Base-by-base conservation (phyloP, 2,888 invertebrate species). In the Laspeyria flexula region DNA sequence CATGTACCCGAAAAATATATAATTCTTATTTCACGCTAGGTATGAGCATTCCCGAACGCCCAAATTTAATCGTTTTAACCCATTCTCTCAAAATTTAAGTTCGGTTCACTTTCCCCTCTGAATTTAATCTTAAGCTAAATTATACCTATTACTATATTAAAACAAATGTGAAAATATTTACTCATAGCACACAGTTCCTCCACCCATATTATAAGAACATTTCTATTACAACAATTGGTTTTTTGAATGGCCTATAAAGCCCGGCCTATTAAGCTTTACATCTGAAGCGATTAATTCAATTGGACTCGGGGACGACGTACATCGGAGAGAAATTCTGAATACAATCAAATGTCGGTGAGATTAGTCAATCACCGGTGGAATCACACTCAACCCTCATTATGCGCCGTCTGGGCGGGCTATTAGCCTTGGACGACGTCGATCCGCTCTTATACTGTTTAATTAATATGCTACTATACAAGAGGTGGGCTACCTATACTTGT, bases 351-450 rank as follows among this genome's bases (percentile, higher is more conserved):
- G 60, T 57, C 63, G 57, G 54, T 54, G 58, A 57, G 70, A 70
- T 73, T 69, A 73, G 68, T 61, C 64, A 54, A 63, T 70, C 61
- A 51, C 53, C 51, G 62, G 48, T 57, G 60, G 57, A 70, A 66
- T 67, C 64, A 61, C 71, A 68, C 61, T 66, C 63, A 59, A 69
- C 71, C 71, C 60, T 75, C 71, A 73, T 77, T 76, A 71, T 57
- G 60, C 48, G 57, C 65, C 58, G 64, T 56, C 63, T 65, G 60
- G 53, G 60, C 43, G 55, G 45, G 45, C 41, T 49, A 60, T 64
- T 57, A 64, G n/a, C 52, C 50, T 61, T 42, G 56, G 34, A 41
- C 43, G 47, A 43, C 27, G 43, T 57, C 52, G 47, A 49, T 42
- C 37, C 44, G 40, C 50, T 50, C 31, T 47, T 47, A 43, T 57